Base-by-base conservation (phyloP, 1,140 invertebrate species). In the Bombus superbus region DNA sequence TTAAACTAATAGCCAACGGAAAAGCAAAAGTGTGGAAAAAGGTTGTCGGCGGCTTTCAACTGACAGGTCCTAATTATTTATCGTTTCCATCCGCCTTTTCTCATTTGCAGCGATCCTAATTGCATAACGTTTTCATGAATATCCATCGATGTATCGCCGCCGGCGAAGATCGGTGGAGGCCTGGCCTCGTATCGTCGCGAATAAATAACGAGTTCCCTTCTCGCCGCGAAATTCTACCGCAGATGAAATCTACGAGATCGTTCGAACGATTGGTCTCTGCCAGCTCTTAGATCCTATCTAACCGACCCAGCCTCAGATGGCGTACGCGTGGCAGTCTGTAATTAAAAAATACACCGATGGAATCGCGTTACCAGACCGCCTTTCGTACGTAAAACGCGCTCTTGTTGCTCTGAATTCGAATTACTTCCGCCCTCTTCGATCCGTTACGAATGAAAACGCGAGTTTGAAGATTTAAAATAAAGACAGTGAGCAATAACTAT, bases 271-370 rank as follows among this genome's bases (percentile, higher is more conserved):
- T 42, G 80, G 8, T 44, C 47, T 44, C 32, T 75, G 57, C 25
- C 32, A 38, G 72, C 22, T 42, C 32, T 66, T 40, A 75, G 72
- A 82, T 82, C 40, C 15, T 75, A 64, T 82, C 81, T 66, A 35
- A 13, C 44, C 11, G 5, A 72, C 47, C 47, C 47, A 38, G 28
- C 28, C 53, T 62, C 38, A 22, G 40, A 82, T 82, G n/a, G 40
- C 57, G 64, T 64, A 47, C 72, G 69, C 71, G 69, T 74, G 71
- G 53, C 71, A 75, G n/a, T 35, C 71, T 82, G 53, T 75, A 82
- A 82, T 82, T 82, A 82, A 82, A 82, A 82, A 82, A 44, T 35
- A 22, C 71, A 25, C 80, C 38, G 53, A 74, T 82, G 18, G 53
- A 74, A 74, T 82, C 68, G 68, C 42, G 8, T 35, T 38, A 28